Evolutionary conservation across 1,140 invertebrate species (phyloP).

Genomic region (Ceratitis capitata): DNA sequence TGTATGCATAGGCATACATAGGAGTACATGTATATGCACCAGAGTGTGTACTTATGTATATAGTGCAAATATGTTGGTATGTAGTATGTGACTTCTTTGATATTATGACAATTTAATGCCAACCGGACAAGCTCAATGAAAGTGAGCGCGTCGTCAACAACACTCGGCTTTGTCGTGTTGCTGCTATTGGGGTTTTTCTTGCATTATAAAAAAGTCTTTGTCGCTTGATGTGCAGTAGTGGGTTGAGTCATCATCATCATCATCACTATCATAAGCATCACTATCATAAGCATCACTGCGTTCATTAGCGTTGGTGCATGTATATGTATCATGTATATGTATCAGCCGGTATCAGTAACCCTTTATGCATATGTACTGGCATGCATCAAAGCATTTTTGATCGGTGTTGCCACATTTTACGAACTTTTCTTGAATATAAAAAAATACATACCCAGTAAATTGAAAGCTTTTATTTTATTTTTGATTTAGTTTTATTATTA

Average conservation of each 20-base stretch:
- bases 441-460: too few relatives aligned
- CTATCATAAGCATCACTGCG: too few relatives aligned
- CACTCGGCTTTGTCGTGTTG: not conserved
- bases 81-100: not conserved
- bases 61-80: too few relatives aligned
- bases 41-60: too few relatives aligned
- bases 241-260: constrained; percentile 28
- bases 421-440: too few relatives aligned
- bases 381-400: too few relatives aligned
- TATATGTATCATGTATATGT: not conserved
- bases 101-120: constrained; percentile 34
- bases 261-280: too few relatives aligned
- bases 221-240: not conserved
- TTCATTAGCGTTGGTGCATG: not conserved
- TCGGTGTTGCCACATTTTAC: too few relatives aligned
- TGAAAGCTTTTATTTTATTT: too few relatives aligned
- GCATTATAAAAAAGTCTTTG: not conserved
- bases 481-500: too few relatives aligned
- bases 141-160: constrained; percentile 27
- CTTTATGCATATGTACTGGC: too few relatives aligned
- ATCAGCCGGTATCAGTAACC: too few relatives aligned
- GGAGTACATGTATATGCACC: not conserved
- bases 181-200: constrained; percentile 4
- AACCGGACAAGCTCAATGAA: constrained; percentile 36
- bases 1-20: not conserved